phyloP scores from a whole-genome alignment of 2,113 vertebrate species.

The Manacus vitellinus region DNA sequence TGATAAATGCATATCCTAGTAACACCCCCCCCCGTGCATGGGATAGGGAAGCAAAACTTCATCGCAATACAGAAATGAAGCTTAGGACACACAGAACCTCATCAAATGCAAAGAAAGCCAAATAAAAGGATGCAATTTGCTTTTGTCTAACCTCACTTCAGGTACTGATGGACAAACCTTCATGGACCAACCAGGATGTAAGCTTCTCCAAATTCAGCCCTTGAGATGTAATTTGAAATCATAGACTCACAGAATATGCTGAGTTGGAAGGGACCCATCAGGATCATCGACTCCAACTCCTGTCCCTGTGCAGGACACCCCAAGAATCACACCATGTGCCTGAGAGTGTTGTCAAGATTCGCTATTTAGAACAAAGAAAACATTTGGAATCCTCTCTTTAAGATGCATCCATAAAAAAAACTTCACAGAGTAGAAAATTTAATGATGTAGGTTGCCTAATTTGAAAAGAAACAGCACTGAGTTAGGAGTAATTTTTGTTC shows the following conservation, averaged over 20 bases:
- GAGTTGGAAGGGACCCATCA: not conserved
- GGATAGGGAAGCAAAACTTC: not conserved
- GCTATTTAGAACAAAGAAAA: not conserved
- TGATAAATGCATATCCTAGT: not conserved
- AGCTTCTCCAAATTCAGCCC: not conserved
- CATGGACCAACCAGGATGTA: too few species aligned
- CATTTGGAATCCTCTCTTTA: not conserved
- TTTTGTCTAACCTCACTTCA: not conserved
- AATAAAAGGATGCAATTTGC: not conserved
- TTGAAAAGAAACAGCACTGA: not conserved
- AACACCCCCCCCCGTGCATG: not conserved
- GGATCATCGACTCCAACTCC: accelerated
- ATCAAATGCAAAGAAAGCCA: not conserved
- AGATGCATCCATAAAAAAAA: not conserved
- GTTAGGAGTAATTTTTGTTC: not conserved
- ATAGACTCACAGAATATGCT: not conserved
- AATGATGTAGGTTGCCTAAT: not conserved
- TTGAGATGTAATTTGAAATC: not conserved
- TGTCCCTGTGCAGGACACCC: not conserved
- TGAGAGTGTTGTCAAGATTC: not conserved
- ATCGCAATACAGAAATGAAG: not conserved
- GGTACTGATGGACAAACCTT: not conserved
- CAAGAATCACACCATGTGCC: not conserved
- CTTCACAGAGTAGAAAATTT: not conserved
- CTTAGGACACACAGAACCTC: not conserved